Conservation (phyloP, 1,140 invertebrate genomes). For the Habropoda laboriosa region DNA sequence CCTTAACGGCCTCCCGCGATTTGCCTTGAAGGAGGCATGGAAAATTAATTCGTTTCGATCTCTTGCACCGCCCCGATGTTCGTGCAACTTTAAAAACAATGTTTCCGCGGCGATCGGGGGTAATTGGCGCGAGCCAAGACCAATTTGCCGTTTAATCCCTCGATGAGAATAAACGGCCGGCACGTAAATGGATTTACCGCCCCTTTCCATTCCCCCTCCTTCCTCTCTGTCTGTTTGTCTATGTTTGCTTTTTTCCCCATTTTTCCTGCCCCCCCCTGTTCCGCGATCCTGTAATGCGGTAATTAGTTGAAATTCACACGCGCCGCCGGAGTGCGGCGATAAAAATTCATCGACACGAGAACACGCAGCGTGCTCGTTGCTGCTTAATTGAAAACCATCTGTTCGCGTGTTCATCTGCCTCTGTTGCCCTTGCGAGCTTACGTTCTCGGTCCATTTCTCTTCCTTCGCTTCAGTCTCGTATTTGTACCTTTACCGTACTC, state of each 20-base stretch:
- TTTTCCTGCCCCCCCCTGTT: background rate
- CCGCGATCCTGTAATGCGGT: constrained; percentile 5
- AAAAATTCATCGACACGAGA: constrained; percentile 26
- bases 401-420: too few species aligned
- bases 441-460: too few species aligned
- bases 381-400: constrained; percentile 36
- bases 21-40: constrained; percentile 10
- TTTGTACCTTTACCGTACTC: too few species aligned
- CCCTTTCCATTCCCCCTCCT: background rate
- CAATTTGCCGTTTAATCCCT: constrained; percentile 54
- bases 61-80: background rate
- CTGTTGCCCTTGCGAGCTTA: too few species aligned
- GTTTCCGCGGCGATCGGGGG: constrained; percentile 2
- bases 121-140: constrained; percentile 45
- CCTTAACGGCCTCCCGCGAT: constrained; percentile 21
- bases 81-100: constrained; percentile 38
- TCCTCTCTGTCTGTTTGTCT: too few species aligned
- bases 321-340: background rate
- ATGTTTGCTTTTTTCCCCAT: too few species aligned
- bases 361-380: background rate
- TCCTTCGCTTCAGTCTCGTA: too few species aligned
- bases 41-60: constrained; percentile 36
- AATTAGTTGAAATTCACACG: constrained; percentile 10
- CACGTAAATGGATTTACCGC: constrained; percentile 37
- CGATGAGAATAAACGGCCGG: constrained; percentile 49